Base-by-base conservation (phyloP, 2,888 invertebrate genomes). In the Eupsilia transversa region DNA sequence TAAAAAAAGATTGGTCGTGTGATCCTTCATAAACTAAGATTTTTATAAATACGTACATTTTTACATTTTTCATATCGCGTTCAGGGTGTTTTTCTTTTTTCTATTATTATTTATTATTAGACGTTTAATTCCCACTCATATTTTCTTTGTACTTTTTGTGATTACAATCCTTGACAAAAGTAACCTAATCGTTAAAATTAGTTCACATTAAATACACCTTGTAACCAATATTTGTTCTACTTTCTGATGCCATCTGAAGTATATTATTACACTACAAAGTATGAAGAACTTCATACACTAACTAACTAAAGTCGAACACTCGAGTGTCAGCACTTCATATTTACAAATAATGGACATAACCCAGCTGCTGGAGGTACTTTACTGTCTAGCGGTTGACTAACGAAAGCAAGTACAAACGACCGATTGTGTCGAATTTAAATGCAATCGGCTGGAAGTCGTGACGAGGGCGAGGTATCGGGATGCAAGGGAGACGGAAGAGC, bases 141-240 rank as follows among this genome's bases (percentile, higher is more conserved):
- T 92, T 91, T 91, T 90, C 93, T 95, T 95, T 95, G 95, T 95
- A 95, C 95, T 95, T 94, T 88, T 94, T 92, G 90, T 92, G 91
- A 93, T 94, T 92, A 93, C 92, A 90, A 91, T 92, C 89, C 91
- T 88, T 89, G 91, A 89, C 89, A 92, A 92, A 92, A 92, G 91
- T 93, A 93, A 94, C 91, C 92, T 94, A 93, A 93, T 91, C 85
- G 84, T 93, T 93, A 92, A 92, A 90, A 92, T 91, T 91, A 92
- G 89, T 90, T 90, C 89, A 92, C 91, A 92, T 93, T 91, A 90
- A 91, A 92, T 92, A 93, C 91, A 92, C 91, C 89, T 91, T 90
- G 88, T 90, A 92, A 92, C 90, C 90, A 90, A 91, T 91, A 91
- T 90, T 93, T 93, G 92, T 94, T 94, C 94, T 93, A 94, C 90